Base-by-base conservation (phyloP, 2,888 invertebrate species). In the Auanema freiburgensis region DNA sequence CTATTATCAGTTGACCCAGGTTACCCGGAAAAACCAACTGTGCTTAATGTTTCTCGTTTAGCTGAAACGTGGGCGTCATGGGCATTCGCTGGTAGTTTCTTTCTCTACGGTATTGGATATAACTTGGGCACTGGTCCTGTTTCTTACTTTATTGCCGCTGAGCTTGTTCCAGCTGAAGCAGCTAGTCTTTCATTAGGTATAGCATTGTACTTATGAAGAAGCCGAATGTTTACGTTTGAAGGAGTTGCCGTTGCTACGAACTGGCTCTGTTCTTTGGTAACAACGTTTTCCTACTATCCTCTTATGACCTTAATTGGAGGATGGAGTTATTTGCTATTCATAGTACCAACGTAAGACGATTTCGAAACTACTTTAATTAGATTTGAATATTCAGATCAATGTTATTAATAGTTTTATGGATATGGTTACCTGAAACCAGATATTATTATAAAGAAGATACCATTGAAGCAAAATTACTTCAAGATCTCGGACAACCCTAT, bases 41-140 rank as follows among this genome's bases (percentile, higher is more conserved):
- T 66, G 21, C 23, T 1, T n/a, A 65, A 11, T 60, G 12, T 62
- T 62, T 68, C 21, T 57, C 1, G 43, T 60, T 64, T 14, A 49
- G 70, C 65, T 14, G 57, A 65, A 10, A 65, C 57, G 53, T 78
- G 75, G 78, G 72, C 80, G 4, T 77, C 77, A 0, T 72, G 77
- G 72, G 69, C 66, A 12, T 78, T 80, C 63, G 77, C 70, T 1
- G 46, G 75, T 0, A 65, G 78, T 0, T 80, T 80, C 58, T 64
- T 80, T n/a, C 61, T 77, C 24, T 75, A 78, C 42, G 80, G 80
- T 25, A 60, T 80, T 8, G 79, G 79, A 11, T 80, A 80, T 62
- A 80, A 80, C 58, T 61, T 80, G 56, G 80, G 80, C 12, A 65
- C 69, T n/a, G 80, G 80, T 6, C 80, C 80, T 23, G 67, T 80